phyloP scores from a whole-genome alignment of 2,888 invertebrate genomes.

The Stenotaenia linearis region DNA sequence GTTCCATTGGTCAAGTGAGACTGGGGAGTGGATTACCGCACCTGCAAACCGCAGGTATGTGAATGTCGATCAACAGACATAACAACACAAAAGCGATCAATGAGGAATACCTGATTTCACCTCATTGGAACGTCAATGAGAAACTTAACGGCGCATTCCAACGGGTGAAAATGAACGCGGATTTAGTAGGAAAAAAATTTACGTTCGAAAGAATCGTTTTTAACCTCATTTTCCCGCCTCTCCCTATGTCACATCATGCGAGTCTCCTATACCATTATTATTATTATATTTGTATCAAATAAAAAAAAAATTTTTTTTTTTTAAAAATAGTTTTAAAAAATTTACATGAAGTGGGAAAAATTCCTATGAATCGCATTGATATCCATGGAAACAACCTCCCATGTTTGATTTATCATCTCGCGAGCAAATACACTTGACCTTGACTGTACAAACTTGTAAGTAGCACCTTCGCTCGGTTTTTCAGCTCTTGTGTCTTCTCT shows the following conservation, averaged over 20 bases:
- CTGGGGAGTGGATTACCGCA: conserved; percentile 2
- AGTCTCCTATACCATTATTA: neutral
- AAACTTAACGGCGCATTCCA: neutral
- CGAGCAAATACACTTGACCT: neutral
- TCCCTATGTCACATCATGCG: neutral
- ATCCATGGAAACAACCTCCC: neutral
- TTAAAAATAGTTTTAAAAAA: neutral
- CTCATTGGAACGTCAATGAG: conserved; percentile 7
- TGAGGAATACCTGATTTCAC: conserved; percentile 19
- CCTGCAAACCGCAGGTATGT: conserved; percentile 14
- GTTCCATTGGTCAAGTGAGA: conserved; percentile 21
- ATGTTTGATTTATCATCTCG: neutral
- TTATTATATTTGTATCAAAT: neutral
- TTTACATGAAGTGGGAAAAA: neutral
- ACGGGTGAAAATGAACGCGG: neutral
- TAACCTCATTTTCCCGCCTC: neutral
- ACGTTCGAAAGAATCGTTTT: neutral
- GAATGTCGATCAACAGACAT: neutral
- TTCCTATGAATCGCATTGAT: neutral
- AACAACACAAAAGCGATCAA: conserved; percentile 13
- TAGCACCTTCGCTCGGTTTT: neutral
- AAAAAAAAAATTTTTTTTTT: neutral
- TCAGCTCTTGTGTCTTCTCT: neutral
- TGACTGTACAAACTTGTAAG: neutral
- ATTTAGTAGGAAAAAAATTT: neutral